Evolutionary conservation across 2,797 vertebrate species (phyloP), one percentile per base, ranked within the genome.

Genomic region (Anguilla megastoma): DNA sequence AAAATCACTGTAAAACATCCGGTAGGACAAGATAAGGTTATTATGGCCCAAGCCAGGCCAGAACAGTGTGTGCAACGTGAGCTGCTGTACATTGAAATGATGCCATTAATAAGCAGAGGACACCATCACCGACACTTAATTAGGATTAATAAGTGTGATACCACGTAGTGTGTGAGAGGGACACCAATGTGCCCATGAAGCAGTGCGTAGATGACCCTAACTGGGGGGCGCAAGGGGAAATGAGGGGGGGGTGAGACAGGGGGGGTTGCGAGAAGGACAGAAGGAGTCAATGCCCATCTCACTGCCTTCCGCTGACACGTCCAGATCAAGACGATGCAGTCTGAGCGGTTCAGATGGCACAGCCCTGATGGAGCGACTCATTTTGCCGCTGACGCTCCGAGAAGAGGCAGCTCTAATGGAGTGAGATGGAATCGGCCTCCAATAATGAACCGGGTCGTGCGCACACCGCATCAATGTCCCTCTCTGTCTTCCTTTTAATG

Each of bases 401-500:
- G 60, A 21, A 16, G 36, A 41, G 60, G 58, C 41, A 33, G n/a
- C 48, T 18, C 60, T 87, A 85, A 76, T n/a, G 12, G 63, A 86
- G 33, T 24, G 30, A 86, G 85, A 89, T 71, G 30, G 88, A 84
- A 60, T 24, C 27, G 58, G 69, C 14, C 86, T 52, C 41, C 66
- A 4, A 21, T 89, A 87, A 87, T 84, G 66, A 87, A 82, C 88
- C 48, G 10, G 41, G 82, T 52, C 86, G 16, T 33, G 27, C 4
- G 69, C 50, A 6, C n/a, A 63, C 24, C 9, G 21, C 66, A 63
- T 63, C 79, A 56, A 41, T 60, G 63, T 76, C 14, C 87, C 56
- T 36, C 86, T 89, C 82, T 8, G 83, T 33, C 48, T 86, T 56
- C 80, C 52, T 54, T 89, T 85, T 85, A 87, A 76, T 60, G 88